These are phyloP conservation scores for Popillia japonica DNA, from an alignment of 1,140 invertebrate species.

Conservation along the genomic window DNA sequence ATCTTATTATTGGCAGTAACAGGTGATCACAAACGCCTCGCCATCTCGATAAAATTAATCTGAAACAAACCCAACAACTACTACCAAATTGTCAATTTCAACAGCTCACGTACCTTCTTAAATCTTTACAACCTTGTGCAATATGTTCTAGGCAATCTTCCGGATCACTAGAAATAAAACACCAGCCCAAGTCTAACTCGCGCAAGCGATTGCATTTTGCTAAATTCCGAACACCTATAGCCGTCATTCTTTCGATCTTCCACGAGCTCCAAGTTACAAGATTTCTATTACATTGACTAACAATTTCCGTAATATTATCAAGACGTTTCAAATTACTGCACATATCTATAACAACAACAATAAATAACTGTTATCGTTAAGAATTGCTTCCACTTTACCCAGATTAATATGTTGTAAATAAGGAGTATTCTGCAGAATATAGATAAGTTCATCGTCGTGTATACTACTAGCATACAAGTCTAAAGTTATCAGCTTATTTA, in stretches of 20 bases:
- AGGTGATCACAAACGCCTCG: conserved; percentile 81
- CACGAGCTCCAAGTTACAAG: conserved; percentile 84
- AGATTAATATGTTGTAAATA: conserved; percentile 78
- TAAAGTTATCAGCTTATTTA: conserved; percentile 74
- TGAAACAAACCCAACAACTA: conserved; percentile 36
- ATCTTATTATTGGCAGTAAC: conserved; percentile 70
- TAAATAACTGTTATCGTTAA: neutral
- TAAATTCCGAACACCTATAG: conserved; percentile 73
- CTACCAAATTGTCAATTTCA: neutral
- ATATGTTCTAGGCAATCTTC: conserved; percentile 62
- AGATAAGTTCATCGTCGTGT: conserved; percentile 68
- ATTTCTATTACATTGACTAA: conserved; percentile 71
- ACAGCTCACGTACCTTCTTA: conserved; percentile 60
- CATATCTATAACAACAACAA: conserved; percentile 59
- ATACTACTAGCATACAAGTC: conserved; percentile 81
- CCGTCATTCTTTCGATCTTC: conserved; percentile 80
- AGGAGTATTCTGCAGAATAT: conserved; percentile 72
- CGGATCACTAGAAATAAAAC: conserved; percentile 61
- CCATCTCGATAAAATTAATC: conserved; percentile 56
- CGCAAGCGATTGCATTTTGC: conserved; percentile 74
- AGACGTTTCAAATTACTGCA: conserved; percentile 67
- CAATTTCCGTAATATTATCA: conserved; percentile 74
- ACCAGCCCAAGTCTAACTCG: conserved; percentile 91
- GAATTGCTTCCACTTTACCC: conserved; percentile 58
- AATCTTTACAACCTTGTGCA: conserved; percentile 62